Base-by-base conservation (phyloP, 2,888 invertebrate species). In the Drosophila affinis region DNA sequence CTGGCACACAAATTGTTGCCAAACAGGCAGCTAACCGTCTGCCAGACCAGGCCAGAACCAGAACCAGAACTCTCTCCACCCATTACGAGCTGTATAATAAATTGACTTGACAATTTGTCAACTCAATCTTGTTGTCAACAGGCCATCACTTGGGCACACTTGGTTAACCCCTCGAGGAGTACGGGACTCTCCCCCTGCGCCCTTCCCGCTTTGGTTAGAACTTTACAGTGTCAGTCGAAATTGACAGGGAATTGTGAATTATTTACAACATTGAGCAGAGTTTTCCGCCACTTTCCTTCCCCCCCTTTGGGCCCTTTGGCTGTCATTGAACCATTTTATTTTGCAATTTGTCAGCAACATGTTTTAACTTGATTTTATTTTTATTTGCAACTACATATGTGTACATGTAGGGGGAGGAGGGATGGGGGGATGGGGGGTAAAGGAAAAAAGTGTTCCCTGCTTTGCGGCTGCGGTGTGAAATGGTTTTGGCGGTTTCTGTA, bases 231-330 rank as follows among this genome's bases (percentile, higher is more conserved):
- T 39, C 39, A 46, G 44, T 54, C 17, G 27, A 65, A 77, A 72
- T 70, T 80, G 84, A 78, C 82, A 81, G 65, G 39, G 59, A 72
- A 75, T 75, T 78, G 79, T 60, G 69, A 75, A 80, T 77, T 80
- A 82, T 84, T 80, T 77, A 75, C 82, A 52, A 63, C 78, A 74
- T 64, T 72, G 44, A 70, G 29, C 48, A 27, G 62, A 7, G 21
- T 45, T 14, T 21, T 10, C 10, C 32, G 9, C 17, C 21, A 21
- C 3, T 21, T 21, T n/a, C 47, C 34, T 12, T 34, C 47, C 18
- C 27, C 12, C n/a, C n/a, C n/a, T n/a, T n/a, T n/a, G n/a, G n/a
- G n/a, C n/a, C n/a, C n/a, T n/a, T n/a, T n/a, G n/a, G 32, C 6
- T 5, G 34, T 52, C 49, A 32, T 29, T 21, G 3, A 21, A 6